Percentiles rank a stretch among this genome's conserved stretches.
phyloP scores from a whole-genome alignment of 2,113 vertebrate species.

The Lucifuga dentata region DNA sequence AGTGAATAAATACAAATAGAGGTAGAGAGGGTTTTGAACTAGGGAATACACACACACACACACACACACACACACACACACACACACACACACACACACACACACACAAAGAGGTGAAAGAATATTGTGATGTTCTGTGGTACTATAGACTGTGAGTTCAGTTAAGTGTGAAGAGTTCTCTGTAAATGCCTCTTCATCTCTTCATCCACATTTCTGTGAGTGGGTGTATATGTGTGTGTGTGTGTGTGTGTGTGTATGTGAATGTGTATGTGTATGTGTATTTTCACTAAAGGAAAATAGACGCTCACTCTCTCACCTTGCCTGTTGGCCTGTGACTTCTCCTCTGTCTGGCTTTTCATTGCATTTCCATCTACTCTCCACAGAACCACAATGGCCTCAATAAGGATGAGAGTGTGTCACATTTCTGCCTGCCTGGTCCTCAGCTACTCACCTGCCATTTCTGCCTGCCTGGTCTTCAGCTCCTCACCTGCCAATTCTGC shows the following conservation, averaged over 20 bases:
- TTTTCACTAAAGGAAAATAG: not conserved
- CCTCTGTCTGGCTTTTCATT: constrained; percentile 19
- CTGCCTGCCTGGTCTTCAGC: no score
- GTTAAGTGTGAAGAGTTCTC: not conserved
- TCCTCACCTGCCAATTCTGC: no score
- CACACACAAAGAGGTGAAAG: not conserved
- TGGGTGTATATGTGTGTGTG: constrained; percentile 8
- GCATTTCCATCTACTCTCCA: constrained; percentile 12
- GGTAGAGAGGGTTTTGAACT: not conserved
- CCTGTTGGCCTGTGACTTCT: constrained; percentile 9
- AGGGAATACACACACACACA: constrained; percentile 4
- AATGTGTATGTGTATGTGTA: not conserved
- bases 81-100: constrained; percentile 8
- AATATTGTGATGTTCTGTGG: not conserved
- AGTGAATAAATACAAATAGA: not conserved
- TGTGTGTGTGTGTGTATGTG: not conserved
- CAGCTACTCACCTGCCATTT: no score
- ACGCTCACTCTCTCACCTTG: not conserved
- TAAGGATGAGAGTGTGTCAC: constrained; percentile 33
- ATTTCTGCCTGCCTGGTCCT: no score
- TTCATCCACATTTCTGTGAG: not conserved
- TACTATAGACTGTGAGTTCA: constrained; percentile 8
- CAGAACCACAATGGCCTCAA: constrained; percentile 27
- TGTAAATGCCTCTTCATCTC: not conserved
- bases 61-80: constrained; percentile 11